Evolutionary conservation across 2,888 invertebrate species (phyloP), one percentile per base, ranked within the genome.

Genomic region (Synanthedon tipuliformis): DNA sequence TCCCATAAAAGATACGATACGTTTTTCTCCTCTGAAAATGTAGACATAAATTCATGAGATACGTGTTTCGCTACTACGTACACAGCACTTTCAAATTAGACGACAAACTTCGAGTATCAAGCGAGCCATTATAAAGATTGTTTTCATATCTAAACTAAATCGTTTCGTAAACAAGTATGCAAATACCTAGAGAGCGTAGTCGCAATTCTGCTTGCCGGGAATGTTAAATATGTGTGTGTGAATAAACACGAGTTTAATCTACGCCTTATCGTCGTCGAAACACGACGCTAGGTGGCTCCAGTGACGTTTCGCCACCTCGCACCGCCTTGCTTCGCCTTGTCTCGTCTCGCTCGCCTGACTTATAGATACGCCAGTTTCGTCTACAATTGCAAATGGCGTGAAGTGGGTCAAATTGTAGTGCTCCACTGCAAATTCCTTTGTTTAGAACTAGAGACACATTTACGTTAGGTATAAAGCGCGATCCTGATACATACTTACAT

Each of bases 241-340:
- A 68, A 81, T 71, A 81, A 82, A 83, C 83, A 81, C 64, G 70
- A 70, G 80, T 82, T 82, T 84, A 84, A 84, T 85, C 84, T 84
- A 70, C 74, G 75, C 80, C 78, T 81, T 83, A 82, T 82, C 82
- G 75, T 67, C 63, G 64, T 62, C 63, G 61, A 63, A 60, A 59
- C 63, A 65, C 62, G 61, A 57, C 45, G 45, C n/a, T 45, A 57
- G 57, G 65, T 62, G 61, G 57, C 45, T 7, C n/a, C 11, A 57
- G 57, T 57, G 61, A 54, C 61, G 60, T 55, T 53, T 59, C 56
- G 56, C 54, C 52, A 53, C 52, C 51, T 52, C 56, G 50, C 41
- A 48, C 45, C 51, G 45, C n/a, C 45, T 12, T 48, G 48, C 13
- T 11, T 15, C 48, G 48, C 11, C 48, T n/a, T 45, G 49, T 16